Evolutionary conservation across 2,797 vertebrate species (phyloP).

Genomic region (Clarias fuscus): DNA sequence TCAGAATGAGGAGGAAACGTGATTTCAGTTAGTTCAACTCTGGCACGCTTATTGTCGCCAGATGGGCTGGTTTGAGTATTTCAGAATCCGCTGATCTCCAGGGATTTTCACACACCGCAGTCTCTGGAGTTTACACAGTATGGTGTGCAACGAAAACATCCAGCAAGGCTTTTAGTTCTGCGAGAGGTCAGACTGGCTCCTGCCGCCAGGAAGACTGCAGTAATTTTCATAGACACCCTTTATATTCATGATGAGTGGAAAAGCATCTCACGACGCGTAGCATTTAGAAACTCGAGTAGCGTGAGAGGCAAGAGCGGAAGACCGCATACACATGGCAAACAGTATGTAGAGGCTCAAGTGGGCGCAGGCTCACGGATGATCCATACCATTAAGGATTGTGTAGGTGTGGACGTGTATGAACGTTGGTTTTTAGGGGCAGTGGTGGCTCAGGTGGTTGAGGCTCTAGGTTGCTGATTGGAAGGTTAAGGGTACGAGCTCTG

Average conservation of each 20-base stretch:
- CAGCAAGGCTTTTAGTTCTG: background rate
- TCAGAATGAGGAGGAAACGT: background rate
- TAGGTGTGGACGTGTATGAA: background rate
- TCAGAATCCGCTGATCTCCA: background rate
- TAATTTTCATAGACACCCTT: background rate
- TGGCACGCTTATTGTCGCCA: background rate
- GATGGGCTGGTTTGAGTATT: background rate
- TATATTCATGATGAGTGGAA: background rate
- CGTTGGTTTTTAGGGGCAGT: background rate
- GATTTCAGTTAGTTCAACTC: background rate
- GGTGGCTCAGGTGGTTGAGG: too few relatives aligned
- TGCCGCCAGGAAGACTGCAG: background rate
- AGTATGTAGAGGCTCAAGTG: background rate
- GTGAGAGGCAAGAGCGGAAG: background rate
- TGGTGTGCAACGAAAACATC: background rate
- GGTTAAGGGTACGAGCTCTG: too few relatives aligned
- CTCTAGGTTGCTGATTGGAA: too few relatives aligned
- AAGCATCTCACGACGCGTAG: background rate
- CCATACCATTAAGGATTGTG: background rate
- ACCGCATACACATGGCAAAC: background rate
- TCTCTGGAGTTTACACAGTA: background rate
- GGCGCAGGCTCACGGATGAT: background rate
- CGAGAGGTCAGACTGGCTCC: background rate
- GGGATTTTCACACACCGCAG: background rate
- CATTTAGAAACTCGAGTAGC: background rate